phyloP scores from a whole-genome alignment of 2,113 vertebrate species.

The Corvus hawaiiensis region DNA sequence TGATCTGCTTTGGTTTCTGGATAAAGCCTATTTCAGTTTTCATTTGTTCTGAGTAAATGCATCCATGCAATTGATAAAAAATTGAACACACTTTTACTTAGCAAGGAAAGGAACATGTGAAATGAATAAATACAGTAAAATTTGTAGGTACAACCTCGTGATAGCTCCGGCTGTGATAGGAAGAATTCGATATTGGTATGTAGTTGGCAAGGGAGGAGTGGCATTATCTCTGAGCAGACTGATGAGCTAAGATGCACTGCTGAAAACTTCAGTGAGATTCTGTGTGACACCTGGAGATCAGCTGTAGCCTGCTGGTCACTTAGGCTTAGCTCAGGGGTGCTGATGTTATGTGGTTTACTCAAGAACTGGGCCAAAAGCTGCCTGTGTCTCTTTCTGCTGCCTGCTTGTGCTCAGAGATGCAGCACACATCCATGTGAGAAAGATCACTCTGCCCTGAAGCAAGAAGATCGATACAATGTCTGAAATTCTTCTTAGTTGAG shows the following conservation, averaged over 20 bases:
- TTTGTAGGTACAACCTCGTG: background rate
- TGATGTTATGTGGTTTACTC: background rate
- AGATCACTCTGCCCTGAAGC: background rate
- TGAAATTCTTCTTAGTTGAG: background rate
- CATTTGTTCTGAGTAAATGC: background rate
- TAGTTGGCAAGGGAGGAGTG: background rate
- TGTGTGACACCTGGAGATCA: background rate
- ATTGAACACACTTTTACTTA: background rate
- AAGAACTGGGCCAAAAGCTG: background rate
- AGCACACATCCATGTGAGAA: background rate
- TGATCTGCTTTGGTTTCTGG: background rate
- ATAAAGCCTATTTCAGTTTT: background rate
- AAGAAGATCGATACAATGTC: background rate
- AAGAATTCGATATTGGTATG: background rate
- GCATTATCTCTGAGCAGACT: background rate
- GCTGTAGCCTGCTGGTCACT: background rate
- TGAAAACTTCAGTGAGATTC: background rate
- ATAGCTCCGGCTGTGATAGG: background rate
- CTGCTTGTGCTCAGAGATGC: background rate
- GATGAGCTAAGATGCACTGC: background rate
- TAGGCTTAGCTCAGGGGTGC: background rate
- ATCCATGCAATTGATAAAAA: background rate
- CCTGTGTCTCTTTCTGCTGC: background rate
- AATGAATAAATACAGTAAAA: background rate
- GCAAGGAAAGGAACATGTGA: background rate